Evolutionary conservation across 2,113 vertebrate species (phyloP).

Genomic region (Pangasianodon gigas): DNA sequence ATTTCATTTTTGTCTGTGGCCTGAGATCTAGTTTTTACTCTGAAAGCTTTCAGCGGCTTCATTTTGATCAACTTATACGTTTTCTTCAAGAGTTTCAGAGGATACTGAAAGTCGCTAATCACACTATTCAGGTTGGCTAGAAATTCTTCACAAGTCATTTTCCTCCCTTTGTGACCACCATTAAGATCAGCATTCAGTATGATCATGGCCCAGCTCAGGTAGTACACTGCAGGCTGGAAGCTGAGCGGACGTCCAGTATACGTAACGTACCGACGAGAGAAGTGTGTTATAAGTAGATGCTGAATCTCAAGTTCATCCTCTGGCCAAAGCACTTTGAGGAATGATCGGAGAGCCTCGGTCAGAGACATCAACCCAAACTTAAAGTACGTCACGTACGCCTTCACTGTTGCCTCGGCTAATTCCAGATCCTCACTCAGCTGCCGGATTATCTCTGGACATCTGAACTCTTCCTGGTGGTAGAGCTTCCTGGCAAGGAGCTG

Average conservation of each 20-base stretch:
- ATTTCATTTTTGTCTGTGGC: neutral
- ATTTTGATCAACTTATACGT: neutral
- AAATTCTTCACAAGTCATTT: neutral
- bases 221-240: neutral
- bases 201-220: neutral
- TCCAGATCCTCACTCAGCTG: neutral
- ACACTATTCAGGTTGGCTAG: neutral
- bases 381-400: neutral
- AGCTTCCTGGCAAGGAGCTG: neutral
- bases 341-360: neutral
- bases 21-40: neutral
- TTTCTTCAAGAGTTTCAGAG: neutral
- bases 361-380: neutral
- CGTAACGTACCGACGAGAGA: neutral
- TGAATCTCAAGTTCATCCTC: neutral
- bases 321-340: neutral
- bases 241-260: neutral
- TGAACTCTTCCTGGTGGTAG: neutral
- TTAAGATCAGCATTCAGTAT: neutral
- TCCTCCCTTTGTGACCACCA: neutral
- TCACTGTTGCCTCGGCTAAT: neutral
- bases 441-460: neutral
- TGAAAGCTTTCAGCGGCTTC: neutral
- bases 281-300: neutral
- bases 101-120: neutral